Percentiles rank a stretch among this genome's conserved stretches.
phyloP scores from a whole-genome alignment of 1,140 invertebrate genomes.

The Drosophila hydei region DNA sequence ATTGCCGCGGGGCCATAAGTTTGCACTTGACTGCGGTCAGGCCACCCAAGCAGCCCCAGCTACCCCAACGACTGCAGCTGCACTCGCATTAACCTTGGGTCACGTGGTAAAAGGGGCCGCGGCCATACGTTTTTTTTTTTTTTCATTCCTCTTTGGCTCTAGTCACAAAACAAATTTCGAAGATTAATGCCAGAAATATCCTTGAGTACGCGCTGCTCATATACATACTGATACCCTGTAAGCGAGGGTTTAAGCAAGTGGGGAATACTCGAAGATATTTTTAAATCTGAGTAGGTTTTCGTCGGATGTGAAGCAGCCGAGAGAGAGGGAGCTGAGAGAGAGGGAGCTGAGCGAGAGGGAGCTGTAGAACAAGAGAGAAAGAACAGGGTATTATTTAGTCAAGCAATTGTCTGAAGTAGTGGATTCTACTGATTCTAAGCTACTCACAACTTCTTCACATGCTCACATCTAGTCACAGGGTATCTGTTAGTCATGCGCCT shows the following conservation, averaged over 20 bases:
- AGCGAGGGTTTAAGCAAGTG: no score
- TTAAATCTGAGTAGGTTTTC: no score
- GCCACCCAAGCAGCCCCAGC: background rate
- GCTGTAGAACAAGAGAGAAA: no score
- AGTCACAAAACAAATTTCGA: slow-evolving; percentile 71
- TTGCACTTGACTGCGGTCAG: slow-evolving; percentile 38
- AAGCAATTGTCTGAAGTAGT: no score
- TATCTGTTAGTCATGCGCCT: background rate
- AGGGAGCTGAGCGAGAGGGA: no score
- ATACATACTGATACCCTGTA: slow-evolving; percentile 16
- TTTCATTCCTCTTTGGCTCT: slow-evolving; percentile 18
- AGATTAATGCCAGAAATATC: slow-evolving; percentile 65
- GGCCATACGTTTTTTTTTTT: slow-evolving; percentile 51
- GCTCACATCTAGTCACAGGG: no score
- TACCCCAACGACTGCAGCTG: background rate
- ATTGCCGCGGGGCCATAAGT: slow-evolving; percentile 66
- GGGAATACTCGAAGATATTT: no score
- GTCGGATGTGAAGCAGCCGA: no score
- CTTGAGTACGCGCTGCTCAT: slow-evolving; percentile 15
- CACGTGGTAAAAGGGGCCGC: slow-evolving; percentile 32
- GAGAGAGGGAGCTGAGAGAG: no score
- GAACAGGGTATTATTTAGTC: no score
- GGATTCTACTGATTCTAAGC: no score
- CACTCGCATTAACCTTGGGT: slow-evolving; percentile 43
- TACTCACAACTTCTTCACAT: no score